Conservation (phyloP, 2,888 invertebrate species). For the Notodonta dromedarius region DNA sequence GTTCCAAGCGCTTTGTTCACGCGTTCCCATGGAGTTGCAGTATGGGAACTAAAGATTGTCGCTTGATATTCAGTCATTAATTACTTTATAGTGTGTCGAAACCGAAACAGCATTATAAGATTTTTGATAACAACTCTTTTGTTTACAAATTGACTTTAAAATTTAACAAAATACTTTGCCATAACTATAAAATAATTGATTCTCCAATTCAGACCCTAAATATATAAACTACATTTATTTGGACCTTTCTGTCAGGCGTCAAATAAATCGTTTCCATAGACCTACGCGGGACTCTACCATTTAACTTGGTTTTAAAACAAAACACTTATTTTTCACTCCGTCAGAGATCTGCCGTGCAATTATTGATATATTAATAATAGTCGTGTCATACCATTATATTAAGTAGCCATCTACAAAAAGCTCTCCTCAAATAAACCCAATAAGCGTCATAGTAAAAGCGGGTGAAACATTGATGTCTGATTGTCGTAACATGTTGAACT, state of each 20-base stretch:
- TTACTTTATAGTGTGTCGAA: constrained; percentile 5
- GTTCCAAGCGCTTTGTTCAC: constrained; percentile 1
- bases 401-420: background rate
- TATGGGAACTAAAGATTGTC: constrained; percentile 7
- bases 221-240: no score
- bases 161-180: background rate
- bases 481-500: constrained; percentile 34
- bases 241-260: no score
- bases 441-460: background rate
- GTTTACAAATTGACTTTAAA: background rate
- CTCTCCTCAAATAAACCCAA: background rate
- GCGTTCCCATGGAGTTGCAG: constrained; percentile 4
- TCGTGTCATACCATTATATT: no score
- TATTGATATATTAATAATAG: no score
- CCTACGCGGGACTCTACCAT: no score
- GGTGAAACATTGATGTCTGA: constrained; percentile 1
- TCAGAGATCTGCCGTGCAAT: no score
- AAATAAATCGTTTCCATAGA: no score
- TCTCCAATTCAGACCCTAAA: no score
- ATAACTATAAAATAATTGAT: no score
- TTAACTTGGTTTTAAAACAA: no score
- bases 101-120: constrained; percentile 1
- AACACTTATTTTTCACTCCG: no score
- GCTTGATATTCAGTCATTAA: constrained; percentile 5
- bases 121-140: constrained; percentile 1